phyloP scores from a whole-genome alignment of 1,140 invertebrate species.

The Bombus waltoni region DNA sequence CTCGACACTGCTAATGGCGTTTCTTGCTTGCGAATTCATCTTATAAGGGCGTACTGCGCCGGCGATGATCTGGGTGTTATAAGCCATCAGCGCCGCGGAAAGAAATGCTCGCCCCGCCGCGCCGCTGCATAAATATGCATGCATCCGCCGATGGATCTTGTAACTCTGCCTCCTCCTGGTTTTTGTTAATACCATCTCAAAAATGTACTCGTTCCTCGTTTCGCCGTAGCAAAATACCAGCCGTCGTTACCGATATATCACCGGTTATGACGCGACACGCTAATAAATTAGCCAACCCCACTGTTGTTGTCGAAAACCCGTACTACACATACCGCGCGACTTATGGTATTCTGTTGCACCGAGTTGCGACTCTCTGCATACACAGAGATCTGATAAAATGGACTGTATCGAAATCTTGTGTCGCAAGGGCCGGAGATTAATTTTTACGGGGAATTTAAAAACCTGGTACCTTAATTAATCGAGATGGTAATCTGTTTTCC shows the following conservation, averaged over 20 bases:
- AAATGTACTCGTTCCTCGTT: not conserved
- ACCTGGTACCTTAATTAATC: not conserved
- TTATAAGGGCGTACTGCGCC: constrained; percentile 39
- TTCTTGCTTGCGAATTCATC: constrained; percentile 60
- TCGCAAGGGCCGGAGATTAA: no score
- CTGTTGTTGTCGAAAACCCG: constrained; percentile 4
- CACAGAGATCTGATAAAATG: not conserved
- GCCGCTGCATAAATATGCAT: constrained; percentile 59
- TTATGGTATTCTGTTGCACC: not conserved
- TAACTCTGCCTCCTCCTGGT: not conserved
- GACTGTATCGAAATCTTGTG: not conserved
- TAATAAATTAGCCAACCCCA: constrained; percentile 19
- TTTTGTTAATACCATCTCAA: constrained; percentile 40
- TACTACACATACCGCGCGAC: not conserved
- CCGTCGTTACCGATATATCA: constrained; percentile 42
- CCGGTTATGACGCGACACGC: constrained; percentile 38
- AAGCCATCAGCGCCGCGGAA: constrained; percentile 38
- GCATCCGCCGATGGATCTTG: constrained; percentile 37
- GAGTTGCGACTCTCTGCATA: not conserved
- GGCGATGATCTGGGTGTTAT: constrained; percentile 46
- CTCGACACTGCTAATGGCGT: constrained; percentile 55
- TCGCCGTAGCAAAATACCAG: not conserved
- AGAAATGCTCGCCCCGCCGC: constrained; percentile 21
- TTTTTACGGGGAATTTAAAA: not conserved
- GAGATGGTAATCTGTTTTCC: not conserved